Evolutionary conservation across 2,888 invertebrate species (phyloP).

Genomic region (Lordiphosa andalusiaca): DNA sequence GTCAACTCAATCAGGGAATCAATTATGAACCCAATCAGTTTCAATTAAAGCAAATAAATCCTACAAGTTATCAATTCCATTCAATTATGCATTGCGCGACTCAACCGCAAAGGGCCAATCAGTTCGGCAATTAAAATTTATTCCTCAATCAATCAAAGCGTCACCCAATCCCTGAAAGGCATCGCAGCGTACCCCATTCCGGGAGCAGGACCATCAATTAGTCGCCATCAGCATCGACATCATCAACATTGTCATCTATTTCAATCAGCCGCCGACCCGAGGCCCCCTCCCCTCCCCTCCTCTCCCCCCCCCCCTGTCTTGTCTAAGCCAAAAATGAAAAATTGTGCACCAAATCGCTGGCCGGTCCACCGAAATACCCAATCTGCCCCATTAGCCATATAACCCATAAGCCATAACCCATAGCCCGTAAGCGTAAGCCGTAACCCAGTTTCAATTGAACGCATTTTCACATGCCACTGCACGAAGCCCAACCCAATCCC

Average conservation of each 20-base stretch:
- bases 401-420: conserved; percentile 7
- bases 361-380: conserved; percentile 26
- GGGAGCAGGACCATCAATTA: conserved; percentile 9
- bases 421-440: conserved; percentile 53
- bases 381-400: conserved; percentile 66
- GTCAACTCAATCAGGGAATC: not conserved
- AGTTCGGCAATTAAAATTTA: conserved; percentile 51
- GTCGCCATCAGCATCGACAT: conserved; percentile 1
- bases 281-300: not conserved
- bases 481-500: conserved; percentile 25
- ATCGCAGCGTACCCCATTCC: not conserved
- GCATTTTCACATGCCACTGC: conserved; percentile 74
- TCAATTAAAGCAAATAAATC: not conserved
- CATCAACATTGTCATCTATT: conserved; percentile 10
- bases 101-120: conserved; percentile 2
- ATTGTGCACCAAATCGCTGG: conserved; percentile 1
- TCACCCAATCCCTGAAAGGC: conserved; percentile 20
- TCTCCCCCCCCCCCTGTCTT: not conserved
- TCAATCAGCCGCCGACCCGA: not conserved
- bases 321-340: conserved; percentile 5
- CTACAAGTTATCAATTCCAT: not conserved
- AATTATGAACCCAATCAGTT: conserved; percentile 1
- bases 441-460: conserved; percentile 74
- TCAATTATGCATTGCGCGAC: not conserved
- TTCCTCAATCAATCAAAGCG: conserved; percentile 64